phyloP scores from a whole-genome alignment of 2,113 vertebrate genomes.

The Copsychus sechellarum region DNA sequence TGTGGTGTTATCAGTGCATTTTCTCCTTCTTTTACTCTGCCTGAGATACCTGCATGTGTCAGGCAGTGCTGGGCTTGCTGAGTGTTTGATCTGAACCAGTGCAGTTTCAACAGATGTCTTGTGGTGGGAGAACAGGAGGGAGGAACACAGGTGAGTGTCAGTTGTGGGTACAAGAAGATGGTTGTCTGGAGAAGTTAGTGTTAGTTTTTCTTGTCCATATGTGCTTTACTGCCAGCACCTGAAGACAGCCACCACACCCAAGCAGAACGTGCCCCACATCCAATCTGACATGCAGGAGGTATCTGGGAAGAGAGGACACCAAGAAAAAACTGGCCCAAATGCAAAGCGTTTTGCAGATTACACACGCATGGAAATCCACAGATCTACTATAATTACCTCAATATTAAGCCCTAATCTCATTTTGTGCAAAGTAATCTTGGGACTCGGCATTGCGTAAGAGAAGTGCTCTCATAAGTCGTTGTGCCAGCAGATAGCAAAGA shows the following conservation, averaged over 20 bases:
- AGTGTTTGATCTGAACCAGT: neutral
- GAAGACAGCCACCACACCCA: neutral
- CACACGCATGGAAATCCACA: neutral
- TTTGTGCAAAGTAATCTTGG: conserved; percentile 42
- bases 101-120: neutral
- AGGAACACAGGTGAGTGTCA: neutral
- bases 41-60: neutral
- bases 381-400: conserved; percentile 50
- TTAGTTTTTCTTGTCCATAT: neutral
- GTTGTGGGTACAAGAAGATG: neutral
- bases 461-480: neutral
- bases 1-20: neutral
- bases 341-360: neutral
- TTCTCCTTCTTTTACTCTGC: neutral
- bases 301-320: neutral
- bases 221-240: neutral
- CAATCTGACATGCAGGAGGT: neutral
- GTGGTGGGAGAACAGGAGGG: neutral
- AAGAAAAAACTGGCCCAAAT: neutral
- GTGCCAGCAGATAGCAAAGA: neutral
- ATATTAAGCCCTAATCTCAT: conserved; percentile 61
- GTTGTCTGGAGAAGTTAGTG: neutral
- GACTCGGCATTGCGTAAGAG: neutral
- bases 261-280: neutral
- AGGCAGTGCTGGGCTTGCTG: neutral